phyloP scores from a whole-genome alignment of 2,888 invertebrate genomes.

The Deilephila elpenor region DNA sequence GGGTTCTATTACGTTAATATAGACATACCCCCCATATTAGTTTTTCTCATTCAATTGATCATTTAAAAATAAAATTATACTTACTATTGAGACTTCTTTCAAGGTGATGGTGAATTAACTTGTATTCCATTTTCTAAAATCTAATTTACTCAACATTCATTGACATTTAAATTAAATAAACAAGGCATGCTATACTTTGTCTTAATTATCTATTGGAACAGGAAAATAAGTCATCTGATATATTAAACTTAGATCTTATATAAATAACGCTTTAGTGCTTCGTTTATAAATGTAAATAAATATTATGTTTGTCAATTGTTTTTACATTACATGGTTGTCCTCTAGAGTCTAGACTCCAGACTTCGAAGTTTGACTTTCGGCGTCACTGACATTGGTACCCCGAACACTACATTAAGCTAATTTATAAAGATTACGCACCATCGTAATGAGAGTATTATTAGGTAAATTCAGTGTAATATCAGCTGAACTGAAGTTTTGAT shows the following conservation, averaged over 20 bases:
- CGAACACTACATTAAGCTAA: slow-evolving; percentile 13
- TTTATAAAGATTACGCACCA: not conserved
- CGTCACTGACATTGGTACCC: not conserved
- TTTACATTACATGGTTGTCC: not conserved
- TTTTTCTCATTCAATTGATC: too few species aligned
- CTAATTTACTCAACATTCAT: too few species aligned
- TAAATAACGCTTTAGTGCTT: not conserved
- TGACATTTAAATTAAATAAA: too few species aligned
- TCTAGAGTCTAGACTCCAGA: not conserved
- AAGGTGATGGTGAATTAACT: too few species aligned
- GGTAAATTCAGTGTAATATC: not conserved
- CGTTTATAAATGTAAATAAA: not conserved
- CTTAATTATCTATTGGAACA: too few species aligned
- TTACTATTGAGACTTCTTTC: too few species aligned
- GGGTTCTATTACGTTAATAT: too few species aligned
- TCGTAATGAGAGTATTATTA: not conserved
- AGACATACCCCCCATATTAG: too few species aligned
- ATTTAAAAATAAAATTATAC: too few species aligned
- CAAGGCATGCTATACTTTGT: too few species aligned
- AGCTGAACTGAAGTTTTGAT: not conserved
- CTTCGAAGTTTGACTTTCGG: not conserved
- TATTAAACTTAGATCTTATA: not conserved
- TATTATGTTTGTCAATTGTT: not conserved
- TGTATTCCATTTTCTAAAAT: too few species aligned
- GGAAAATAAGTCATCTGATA: too few species aligned